Evolutionary conservation across 2,113 vertebrate genomes (phyloP).

Genomic region (Mesembrinibis cayennensis): DNA sequence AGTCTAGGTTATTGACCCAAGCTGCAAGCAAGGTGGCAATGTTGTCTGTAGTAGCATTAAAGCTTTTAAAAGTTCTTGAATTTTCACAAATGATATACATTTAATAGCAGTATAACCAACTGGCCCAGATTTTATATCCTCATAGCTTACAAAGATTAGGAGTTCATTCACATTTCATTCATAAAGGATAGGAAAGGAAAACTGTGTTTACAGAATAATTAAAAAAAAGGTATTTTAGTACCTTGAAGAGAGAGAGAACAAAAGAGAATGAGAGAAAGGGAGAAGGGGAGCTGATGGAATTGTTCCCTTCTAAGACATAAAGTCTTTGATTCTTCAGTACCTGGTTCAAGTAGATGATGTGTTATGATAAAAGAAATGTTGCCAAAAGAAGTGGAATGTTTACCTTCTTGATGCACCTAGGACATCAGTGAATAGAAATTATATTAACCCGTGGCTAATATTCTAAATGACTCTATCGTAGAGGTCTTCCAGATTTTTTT

Average conservation of each 20-base stretch:
- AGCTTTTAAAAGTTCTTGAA: not conserved
- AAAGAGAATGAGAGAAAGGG: not conserved
- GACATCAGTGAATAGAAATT: not conserved
- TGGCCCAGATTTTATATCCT: not conserved
- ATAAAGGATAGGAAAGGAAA: not conserved
- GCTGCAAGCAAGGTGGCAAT: not conserved
- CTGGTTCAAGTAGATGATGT: not conserved
- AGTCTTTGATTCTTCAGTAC: not conserved
- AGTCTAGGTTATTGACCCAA: not conserved
- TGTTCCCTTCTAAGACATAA: not conserved
- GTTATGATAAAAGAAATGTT: accelerated
- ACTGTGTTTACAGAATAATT: not conserved
- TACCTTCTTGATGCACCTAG: not conserved
- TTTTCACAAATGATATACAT: not conserved
- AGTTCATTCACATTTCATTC: not conserved
- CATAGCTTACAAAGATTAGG: not conserved
- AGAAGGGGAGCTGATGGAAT: not conserved
- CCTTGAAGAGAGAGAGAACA: not conserved
- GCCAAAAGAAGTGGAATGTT: not conserved
- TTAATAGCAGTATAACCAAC: not conserved
- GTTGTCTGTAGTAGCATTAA: not conserved
- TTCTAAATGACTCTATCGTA: not conserved
- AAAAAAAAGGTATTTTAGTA: not conserved
- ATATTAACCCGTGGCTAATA: not conserved
- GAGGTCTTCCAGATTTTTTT: not conserved